These are phyloP conservation scores for Zeuzera pyrina DNA, from an alignment of 2,888 invertebrate species.

Conservation along the genomic window DNA sequence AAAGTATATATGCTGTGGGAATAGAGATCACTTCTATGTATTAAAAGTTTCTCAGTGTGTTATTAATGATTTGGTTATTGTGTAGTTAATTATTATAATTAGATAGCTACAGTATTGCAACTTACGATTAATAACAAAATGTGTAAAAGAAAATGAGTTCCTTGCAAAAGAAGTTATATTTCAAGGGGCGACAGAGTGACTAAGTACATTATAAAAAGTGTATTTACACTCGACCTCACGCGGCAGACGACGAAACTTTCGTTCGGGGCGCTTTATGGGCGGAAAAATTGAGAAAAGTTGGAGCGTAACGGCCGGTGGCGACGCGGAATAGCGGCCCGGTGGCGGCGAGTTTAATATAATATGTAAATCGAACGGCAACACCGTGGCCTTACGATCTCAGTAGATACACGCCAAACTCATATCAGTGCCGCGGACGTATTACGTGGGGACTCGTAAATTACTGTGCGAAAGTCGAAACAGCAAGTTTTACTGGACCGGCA, in stretches of 20 bases:
- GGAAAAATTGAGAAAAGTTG: constrained; percentile 73
- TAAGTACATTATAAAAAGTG: constrained; percentile 69
- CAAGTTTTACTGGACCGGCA: constrained; percentile 54
- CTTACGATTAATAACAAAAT: too few species aligned
- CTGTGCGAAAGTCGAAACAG: constrained; percentile 59
- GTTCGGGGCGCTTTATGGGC: constrained; percentile 67
- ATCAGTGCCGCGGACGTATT: constrained; percentile 58
- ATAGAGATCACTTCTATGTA: too few species aligned
- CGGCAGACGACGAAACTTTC: constrained; percentile 59
- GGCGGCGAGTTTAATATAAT: constrained; percentile 68
- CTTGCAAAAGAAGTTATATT: constrained; percentile 53
- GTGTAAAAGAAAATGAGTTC: constrained; percentile 17
- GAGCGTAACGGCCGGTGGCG: constrained; percentile 68
- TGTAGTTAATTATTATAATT: too few species aligned
- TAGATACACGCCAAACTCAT: constrained; percentile 45
- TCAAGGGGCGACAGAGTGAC: constrained; percentile 52
- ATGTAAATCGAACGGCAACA: constrained; percentile 68
- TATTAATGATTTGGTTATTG: too few species aligned
- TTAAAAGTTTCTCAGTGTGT: too few species aligned
- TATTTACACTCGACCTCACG: constrained; percentile 70
- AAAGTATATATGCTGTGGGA: too few species aligned
- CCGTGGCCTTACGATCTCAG: constrained; percentile 55
- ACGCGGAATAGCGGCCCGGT: constrained; percentile 46
- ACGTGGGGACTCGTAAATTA: constrained; percentile 68
- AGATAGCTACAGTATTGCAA: too few species aligned